Conservation (phyloP, 2,888 invertebrate species). For the Norana najaformis region DNA sequence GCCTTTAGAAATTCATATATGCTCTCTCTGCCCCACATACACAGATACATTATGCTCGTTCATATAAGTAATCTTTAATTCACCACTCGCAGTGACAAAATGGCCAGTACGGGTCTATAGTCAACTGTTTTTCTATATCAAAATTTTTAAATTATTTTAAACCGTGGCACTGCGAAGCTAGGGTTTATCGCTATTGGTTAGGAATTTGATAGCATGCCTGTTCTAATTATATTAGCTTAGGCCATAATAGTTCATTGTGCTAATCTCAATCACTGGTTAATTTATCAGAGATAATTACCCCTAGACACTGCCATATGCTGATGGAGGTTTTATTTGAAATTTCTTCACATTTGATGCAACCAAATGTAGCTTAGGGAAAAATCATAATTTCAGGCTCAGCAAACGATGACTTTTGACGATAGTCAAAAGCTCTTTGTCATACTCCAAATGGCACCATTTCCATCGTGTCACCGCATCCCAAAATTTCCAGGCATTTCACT, state of each 20-base stretch:
- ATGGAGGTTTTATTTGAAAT: background rate
- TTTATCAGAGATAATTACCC: background rate
- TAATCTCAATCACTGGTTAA: background rate
- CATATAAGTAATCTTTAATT: no score
- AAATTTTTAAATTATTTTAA: background rate
- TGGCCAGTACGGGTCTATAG: background rate
- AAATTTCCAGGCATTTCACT: no score
- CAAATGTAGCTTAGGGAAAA: background rate
- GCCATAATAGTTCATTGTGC: background rate
- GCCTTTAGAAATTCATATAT: no score
- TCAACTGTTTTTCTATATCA: background rate
- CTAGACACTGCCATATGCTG: background rate
- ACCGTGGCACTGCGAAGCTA: background rate
- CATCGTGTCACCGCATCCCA: no score
- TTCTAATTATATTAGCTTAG: background rate
- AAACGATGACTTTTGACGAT: no score
- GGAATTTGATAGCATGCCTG: background rate
- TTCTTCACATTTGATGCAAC: background rate
- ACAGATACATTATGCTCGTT: no score
- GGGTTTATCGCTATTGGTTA: background rate
- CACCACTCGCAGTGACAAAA: background rate
- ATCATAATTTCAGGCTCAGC: background rate
- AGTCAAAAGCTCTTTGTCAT: no score
- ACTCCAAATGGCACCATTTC: no score
- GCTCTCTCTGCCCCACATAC: no score